These are phyloP conservation scores for Lithophane socia DNA, from an alignment of 2,888 invertebrate species.

Conservation along the genomic window DNA sequence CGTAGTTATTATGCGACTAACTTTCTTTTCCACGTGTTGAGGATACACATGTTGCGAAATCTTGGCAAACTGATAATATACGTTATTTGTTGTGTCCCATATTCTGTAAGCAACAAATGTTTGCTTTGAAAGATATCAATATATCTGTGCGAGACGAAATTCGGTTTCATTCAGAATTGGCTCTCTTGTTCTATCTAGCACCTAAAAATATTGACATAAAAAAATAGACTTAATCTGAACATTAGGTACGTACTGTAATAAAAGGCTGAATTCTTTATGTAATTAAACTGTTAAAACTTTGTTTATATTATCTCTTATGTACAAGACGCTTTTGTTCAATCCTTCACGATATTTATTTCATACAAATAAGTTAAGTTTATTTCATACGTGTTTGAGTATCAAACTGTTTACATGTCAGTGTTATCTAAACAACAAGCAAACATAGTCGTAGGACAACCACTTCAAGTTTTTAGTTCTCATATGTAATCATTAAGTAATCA, in stretches of 20 bases:
- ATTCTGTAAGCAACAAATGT: constrained; percentile 50
- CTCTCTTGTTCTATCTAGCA: neutral
- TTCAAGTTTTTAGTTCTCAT: neutral
- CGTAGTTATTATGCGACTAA: constrained; percentile 43
- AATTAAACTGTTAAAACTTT: neutral
- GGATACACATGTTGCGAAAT: constrained; percentile 62
- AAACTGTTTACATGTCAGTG: neutral
- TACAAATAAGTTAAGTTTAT: no score
- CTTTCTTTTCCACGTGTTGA: constrained; percentile 68
- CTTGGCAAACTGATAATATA: constrained; percentile 63
- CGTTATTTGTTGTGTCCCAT: constrained; percentile 55
- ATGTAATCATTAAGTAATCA: neutral
- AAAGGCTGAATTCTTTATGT: no score
- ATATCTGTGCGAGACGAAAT: constrained; percentile 3
- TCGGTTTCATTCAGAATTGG: constrained; percentile 1
- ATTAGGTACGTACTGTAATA: no score
- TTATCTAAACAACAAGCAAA: constrained; percentile 12
- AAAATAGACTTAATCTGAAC: no score
- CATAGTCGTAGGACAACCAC: neutral
- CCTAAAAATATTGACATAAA: no score
- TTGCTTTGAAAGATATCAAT: constrained; percentile 53
- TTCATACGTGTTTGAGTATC: neutral
- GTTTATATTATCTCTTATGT: no score
- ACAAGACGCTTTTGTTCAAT: neutral
- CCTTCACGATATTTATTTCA: neutral